Percentiles rank a stretch among this genome's conserved stretches.
Conservation (phyloP, 2,888 invertebrate species). For the Drosophila sordidula region DNA sequence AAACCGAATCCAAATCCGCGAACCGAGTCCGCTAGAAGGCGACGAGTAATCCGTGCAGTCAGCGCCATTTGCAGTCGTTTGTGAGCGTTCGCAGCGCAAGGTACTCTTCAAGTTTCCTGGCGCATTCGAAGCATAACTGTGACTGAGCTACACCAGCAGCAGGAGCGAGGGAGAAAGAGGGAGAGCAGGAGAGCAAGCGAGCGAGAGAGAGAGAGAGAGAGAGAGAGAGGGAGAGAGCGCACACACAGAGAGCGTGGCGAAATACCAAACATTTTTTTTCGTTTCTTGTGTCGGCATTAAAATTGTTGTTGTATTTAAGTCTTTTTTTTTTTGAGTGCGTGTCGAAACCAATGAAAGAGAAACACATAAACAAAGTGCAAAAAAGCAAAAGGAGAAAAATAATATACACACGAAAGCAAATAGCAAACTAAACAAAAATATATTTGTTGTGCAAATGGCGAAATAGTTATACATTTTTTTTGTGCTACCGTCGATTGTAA, state of each 20-base stretch:
- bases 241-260: conserved; percentile 25
- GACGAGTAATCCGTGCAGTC: conserved; percentile 48
- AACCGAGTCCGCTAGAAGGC: conserved; percentile 32
- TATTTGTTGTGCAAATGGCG: conserved; percentile 21
- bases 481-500: conserved; percentile 31
- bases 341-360: conserved; percentile 40
- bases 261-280: conserved; percentile 42
- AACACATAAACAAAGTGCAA: conserved; percentile 49
- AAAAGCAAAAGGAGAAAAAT: background rate
- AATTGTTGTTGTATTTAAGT: conserved; percentile 52
- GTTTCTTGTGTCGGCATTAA: conserved; percentile 60
- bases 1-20: conserved; percentile 8
- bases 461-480: conserved; percentile 15
- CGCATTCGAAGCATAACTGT: conserved; percentile 53
- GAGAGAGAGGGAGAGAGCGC: conserved; percentile 5
- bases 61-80: conserved; percentile 72
- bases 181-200: background rate
- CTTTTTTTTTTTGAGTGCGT: conserved; percentile 73
- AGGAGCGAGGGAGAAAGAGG: background rate
- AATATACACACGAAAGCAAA: conserved; percentile 8
- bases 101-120: conserved; percentile 59
- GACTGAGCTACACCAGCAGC: conserved; percentile 51
- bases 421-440: conserved; percentile 10
- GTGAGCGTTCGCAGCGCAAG: conserved; percentile 80
- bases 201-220: conserved; percentile 9